Evolutionary conservation across 2,888 invertebrate species (phyloP).

Genomic region (Allolobophora icterica): DNA sequence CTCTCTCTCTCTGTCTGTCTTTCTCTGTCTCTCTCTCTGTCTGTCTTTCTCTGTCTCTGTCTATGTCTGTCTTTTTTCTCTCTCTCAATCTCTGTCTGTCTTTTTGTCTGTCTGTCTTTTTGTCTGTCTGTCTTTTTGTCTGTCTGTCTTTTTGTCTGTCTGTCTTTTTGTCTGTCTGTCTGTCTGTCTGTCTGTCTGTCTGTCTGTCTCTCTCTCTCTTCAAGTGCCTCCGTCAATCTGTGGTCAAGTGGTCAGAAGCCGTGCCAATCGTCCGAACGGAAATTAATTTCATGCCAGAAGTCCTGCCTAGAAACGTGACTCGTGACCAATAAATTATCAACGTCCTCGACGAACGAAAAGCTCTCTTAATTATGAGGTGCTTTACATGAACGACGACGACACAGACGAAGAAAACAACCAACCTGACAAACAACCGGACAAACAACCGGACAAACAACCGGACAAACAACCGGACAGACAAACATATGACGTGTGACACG

Average conservation of each 20-base stretch:
- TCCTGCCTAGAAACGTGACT: background rate
- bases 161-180: background rate
- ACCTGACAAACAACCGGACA: background rate
- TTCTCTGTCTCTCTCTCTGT: no score
- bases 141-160: no score
- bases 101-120: no score
- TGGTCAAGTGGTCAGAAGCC: background rate
- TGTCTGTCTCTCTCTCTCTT: background rate
- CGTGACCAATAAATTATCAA: background rate
- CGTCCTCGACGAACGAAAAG: background rate
- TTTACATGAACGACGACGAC: background rate
- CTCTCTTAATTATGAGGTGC: background rate
- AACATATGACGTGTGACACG: no score
- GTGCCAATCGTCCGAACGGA: background rate
- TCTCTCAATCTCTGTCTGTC: no score
- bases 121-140: background rate
- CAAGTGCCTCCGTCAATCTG: background rate
- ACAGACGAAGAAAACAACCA: background rate
- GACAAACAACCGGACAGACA: no score
- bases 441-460: background rate
- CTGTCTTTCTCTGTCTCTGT: no score
- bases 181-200: background rate
- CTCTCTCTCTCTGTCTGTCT: no score
- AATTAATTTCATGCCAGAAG: conserved; percentile 17
- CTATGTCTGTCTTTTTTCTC: background rate